A percentile compares a stretch with the other conserved stretches of the same genome.
Evolutionary conservation across 2,797 vertebrate genomes (phyloP).

Genomic region (Hyperoplus immaculatus): DNA sequence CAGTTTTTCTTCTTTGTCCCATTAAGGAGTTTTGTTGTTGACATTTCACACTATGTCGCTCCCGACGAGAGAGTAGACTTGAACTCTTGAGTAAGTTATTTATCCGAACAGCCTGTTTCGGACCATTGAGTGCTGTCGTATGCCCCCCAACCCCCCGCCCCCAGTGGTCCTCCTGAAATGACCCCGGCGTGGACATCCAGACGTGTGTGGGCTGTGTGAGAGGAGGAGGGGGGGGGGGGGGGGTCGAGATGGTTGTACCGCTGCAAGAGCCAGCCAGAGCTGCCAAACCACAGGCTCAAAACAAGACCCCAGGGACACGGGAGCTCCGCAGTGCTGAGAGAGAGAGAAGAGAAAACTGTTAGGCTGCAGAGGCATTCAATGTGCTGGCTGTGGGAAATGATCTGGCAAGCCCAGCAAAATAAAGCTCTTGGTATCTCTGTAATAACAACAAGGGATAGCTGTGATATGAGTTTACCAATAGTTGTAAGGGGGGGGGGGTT

Average conservation of each 20-base stretch:
- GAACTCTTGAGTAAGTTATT: constrained; percentile 69
- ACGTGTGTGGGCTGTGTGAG: constrained; percentile 56
- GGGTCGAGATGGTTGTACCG: constrained; percentile 34
- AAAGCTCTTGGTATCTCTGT: constrained; percentile 56
- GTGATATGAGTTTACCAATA: constrained; percentile 55
- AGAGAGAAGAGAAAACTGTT: constrained; percentile 51
- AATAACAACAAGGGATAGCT: constrained; percentile 60
- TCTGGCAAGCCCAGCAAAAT: constrained; percentile 58
- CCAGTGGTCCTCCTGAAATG: constrained; percentile 65
- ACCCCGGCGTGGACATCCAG: constrained; percentile 68
- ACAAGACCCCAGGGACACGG: constrained; percentile 74
- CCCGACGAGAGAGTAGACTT: constrained; percentile 54
- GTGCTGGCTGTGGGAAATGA: constrained; percentile 55
- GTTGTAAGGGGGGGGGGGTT: constrained; percentile 27
- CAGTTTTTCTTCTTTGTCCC: constrained; percentile 50
- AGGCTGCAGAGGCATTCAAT: constrained; percentile 45
- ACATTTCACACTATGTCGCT: constrained; percentile 70
- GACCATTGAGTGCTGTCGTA: constrained; percentile 66
- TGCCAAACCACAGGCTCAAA: constrained; percentile 76
- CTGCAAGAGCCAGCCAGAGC: constrained; percentile 57
- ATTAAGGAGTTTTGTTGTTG: constrained; percentile 65
- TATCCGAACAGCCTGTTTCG: constrained; percentile 70
- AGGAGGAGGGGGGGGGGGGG: constrained; percentile 13
- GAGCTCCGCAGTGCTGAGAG: constrained; percentile 55
- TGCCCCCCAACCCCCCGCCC: constrained; percentile 66